These are phyloP conservation scores for Danaus chrysippus DNA, from an alignment of 2,888 invertebrate species.

Conservation along the genomic window DNA sequence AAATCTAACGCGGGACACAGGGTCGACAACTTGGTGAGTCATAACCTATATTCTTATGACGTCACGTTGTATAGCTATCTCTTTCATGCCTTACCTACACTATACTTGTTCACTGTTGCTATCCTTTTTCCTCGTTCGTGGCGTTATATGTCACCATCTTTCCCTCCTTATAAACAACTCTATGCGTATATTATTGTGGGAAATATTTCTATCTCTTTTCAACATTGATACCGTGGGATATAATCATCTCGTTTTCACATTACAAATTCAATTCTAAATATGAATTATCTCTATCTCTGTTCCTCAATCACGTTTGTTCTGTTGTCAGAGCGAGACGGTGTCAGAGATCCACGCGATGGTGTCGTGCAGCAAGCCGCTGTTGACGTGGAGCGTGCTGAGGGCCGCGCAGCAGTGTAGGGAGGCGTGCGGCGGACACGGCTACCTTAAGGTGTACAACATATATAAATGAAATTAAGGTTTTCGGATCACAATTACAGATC, in stretches of 20 bases:
- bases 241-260: too few species aligned
- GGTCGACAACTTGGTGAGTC: conserved; percentile 70
- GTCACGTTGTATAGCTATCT: background rate
- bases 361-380: conserved; percentile 82
- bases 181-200: background rate
- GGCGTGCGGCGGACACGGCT: conserved; percentile 94
- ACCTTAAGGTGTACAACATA: conserved; percentile 77
- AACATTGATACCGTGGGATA: too few species aligned
- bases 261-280: too few species aligned
- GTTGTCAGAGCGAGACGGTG: conserved; percentile 79
- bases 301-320: background rate
- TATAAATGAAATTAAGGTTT: background rate
- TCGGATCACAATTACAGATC: background rate
- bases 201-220: background rate
- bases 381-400: conserved; percentile 87
- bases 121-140: background rate
- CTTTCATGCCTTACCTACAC: background rate
- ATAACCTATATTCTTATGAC: background rate
- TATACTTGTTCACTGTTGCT: background rate
- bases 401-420: conserved; percentile 90
- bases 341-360: conserved; percentile 85
- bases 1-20: conserved; percentile 78
- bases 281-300: too few species aligned
- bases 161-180: background rate
- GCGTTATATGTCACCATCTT: too few species aligned